Conservation (phyloP, 2,113 vertebrate genomes). For the Herpailurus yagouaroundi region DNA sequence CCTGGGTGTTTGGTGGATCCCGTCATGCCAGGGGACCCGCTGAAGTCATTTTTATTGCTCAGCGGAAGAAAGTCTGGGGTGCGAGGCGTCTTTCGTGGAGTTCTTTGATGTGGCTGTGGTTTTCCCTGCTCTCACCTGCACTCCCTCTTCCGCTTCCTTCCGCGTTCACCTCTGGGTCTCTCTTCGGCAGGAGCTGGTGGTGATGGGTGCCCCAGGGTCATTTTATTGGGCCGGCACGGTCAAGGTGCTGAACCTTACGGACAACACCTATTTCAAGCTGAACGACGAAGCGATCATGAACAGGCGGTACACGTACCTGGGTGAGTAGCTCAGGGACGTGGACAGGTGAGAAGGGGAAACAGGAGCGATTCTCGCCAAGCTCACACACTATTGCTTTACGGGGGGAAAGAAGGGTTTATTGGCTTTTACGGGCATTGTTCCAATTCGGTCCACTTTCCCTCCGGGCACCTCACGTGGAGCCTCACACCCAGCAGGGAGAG, state of each 20-base stretch:
- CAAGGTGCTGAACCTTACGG: slow-evolving; percentile 97
- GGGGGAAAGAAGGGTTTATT: background rate
- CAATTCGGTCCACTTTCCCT: background rate
- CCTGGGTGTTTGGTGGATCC: fast-evolving
- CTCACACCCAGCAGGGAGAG: background rate
- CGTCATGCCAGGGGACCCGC: no score
- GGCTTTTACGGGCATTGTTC: background rate
- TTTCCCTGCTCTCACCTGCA: background rate
- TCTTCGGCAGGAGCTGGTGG: slow-evolving; percentile 92
- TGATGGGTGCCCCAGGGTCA: slow-evolving; percentile 98
- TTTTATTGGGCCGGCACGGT: slow-evolving; percentile 99
- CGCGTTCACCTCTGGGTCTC: background rate
- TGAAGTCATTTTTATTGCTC: background rate
- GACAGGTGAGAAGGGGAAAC: background rate
- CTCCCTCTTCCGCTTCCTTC: background rate
- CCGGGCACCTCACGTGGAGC: background rate
- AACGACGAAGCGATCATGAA: slow-evolving; percentile 90
- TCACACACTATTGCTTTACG: fast-evolving
- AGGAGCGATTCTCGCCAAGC: fast-evolving
- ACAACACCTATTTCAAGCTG: slow-evolving; percentile 92
- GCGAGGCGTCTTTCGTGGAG: background rate
- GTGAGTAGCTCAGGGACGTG: slow-evolving; percentile 83
- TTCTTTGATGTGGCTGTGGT: background rate
- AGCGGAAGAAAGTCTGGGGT: no score
- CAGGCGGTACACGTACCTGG: slow-evolving; percentile 96